phyloP scores from a whole-genome alignment of 2,888 invertebrate genomes.

The Fragum sueziense region DNA sequence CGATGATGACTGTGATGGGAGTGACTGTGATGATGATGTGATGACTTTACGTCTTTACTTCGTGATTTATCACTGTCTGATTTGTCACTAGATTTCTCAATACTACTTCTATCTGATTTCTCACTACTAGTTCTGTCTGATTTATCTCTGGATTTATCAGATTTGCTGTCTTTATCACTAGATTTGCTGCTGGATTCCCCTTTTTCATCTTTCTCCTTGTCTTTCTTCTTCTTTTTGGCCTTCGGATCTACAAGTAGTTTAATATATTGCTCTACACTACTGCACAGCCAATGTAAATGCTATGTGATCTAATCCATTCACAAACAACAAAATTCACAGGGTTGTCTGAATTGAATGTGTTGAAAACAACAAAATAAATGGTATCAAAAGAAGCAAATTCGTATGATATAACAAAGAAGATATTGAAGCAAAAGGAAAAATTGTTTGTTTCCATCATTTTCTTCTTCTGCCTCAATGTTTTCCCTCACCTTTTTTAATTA shows the following conservation, averaged over 20 bases:
- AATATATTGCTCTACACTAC: not conserved
- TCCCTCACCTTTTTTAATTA: too few species aligned
- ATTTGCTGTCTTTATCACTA: conserved; percentile 70
- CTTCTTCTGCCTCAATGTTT: too few species aligned
- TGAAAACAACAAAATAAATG: too few species aligned
- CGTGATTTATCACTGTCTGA: conserved; percentile 44
- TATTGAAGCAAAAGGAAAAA: too few species aligned
- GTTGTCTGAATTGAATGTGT: too few species aligned
- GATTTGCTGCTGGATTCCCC: conserved; percentile 79
- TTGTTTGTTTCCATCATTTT: too few species aligned
- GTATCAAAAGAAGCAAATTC: too few species aligned
- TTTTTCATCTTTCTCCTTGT: conserved; percentile 79
- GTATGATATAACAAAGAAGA: too few species aligned
- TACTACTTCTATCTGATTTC: conserved; percentile 28
- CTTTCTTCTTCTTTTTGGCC: conserved; percentile 51
- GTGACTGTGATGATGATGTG: conserved; percentile 27
- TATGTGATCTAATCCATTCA: too few species aligned
- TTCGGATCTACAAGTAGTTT: conserved; percentile 42
- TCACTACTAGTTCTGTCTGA: conserved; percentile 52
- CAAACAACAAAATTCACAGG: too few species aligned
- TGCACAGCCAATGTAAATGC: too few species aligned
- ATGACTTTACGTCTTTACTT: conserved; percentile 44
- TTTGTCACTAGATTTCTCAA: conserved; percentile 20
- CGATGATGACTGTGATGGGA: conserved; percentile 13
- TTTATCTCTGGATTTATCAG: conserved; percentile 53